Base-by-base conservation (phyloP, 2,888 invertebrate genomes). In the Temnothorax unifasciatus region DNA sequence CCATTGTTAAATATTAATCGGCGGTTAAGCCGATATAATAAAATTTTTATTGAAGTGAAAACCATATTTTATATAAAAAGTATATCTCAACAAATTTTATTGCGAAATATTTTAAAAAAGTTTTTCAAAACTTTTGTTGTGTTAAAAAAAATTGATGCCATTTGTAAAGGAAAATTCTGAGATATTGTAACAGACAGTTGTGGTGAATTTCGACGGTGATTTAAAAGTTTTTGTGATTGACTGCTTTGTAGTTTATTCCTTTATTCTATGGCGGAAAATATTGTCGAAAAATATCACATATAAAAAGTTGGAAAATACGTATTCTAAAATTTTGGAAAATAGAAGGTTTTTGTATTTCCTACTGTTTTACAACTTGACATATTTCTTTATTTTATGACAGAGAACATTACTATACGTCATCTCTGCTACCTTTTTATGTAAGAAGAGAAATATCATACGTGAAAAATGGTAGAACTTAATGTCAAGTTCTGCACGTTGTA, bases 381-480 rank as follows among this genome's bases (percentile, higher is more conserved):
- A 57, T 66, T 54, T 68, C n/a, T 29, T 68, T 77, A 68, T 68
- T 68, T 44, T 38, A 9, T 21, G 54, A 44, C 29, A 41, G 29
- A 54, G 25, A 68, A 38, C n/a, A n/a, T 44, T 34, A 34, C 52
- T 52, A 77, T 57, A 54, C 21, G 44, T 68, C 41, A 44, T 29
- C 9, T 68, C 77, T 68, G 29, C 29, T 68, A 29, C 38, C 13
- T 54, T 68, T 77, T 44, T 44, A 29, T 44, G 38, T 21, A 57
- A 57, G 29, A 54, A 54, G 9, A 77, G 25, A 77, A 52, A 68
- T 66, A 41, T 66, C 2, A 13, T 44, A 54, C 15, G 44, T 29
- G 41, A 68, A 77, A 77, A 77, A 44, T 77, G n/a, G 25, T 41
- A 41, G 15, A 77, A 68, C 15, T 44, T 68, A 68, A 44, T 77